phyloP scores from a whole-genome alignment of 2,797 vertebrate species.

The Anguilla anguilla region DNA sequence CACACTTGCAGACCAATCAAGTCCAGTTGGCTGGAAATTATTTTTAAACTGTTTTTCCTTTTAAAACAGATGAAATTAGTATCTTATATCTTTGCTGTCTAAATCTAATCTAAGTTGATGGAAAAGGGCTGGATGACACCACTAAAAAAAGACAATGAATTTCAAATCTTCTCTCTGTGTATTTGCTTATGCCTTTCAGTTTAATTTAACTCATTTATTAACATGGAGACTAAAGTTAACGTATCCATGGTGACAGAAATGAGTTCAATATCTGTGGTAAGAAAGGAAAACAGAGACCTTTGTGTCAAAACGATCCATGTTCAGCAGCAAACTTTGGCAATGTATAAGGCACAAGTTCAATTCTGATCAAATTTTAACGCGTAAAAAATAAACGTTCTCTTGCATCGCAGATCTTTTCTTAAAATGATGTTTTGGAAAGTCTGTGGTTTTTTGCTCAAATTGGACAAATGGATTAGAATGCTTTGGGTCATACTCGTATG shows the following conservation, averaged over 20 bases:
- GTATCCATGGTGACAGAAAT: neutral
- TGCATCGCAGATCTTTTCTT: neutral
- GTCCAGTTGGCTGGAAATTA: constrained; percentile 1
- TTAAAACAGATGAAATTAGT: neutral
- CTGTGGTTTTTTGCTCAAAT: constrained; percentile 16
- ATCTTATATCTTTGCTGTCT: constrained; percentile 10
- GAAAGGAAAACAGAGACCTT: neutral
- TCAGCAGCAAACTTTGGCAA: neutral
- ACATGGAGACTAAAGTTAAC: neutral
- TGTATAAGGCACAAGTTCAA: neutral
- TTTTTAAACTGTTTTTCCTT: neutral
- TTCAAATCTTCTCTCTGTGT: neutral
- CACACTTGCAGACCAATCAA: constrained; percentile 15
- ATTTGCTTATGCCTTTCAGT: neutral
- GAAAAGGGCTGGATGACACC: neutral
- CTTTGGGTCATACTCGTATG: neutral
- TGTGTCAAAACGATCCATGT: constrained; percentile 9
- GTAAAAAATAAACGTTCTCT: neutral
- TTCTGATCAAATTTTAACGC: neutral
- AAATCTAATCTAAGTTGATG: neutral
- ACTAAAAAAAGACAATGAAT: neutral
- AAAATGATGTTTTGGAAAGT: neutral
- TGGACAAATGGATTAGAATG: neutral
- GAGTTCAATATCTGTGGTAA: neutral
- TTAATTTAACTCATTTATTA: neutral